These are phyloP conservation scores for Drosophila basisetae DNA, from an alignment of 2,888 invertebrate genomes.

Conservation along the genomic window DNA sequence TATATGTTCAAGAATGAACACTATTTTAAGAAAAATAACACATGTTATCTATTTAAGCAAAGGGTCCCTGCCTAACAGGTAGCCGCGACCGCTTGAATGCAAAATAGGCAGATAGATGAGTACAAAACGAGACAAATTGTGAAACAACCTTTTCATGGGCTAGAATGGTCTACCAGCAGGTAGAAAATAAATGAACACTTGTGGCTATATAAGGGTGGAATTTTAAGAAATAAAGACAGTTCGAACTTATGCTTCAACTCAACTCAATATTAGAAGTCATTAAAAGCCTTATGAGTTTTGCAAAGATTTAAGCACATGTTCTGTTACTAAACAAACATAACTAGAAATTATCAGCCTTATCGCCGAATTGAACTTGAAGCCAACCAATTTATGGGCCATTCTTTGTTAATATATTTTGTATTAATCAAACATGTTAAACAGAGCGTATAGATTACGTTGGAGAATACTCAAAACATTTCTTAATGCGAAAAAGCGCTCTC, in stretches of 20 bases:
- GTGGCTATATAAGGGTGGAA: background rate
- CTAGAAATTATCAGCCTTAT: slow-evolving; percentile 10
- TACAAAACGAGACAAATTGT: too few species aligned
- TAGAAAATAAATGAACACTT: background rate
- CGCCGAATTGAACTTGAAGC: slow-evolving; percentile 2
- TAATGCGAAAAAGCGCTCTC: background rate
- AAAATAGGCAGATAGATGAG: background rate
- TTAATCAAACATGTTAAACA: slow-evolving; percentile 1
- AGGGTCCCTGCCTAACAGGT: background rate
- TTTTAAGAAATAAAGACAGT: background rate
- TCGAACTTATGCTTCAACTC: background rate
- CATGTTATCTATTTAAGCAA: too few species aligned
- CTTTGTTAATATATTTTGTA: background rate
- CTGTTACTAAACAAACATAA: background rate
- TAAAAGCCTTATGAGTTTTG: background rate
- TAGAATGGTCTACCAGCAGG: background rate
- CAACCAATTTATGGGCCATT: background rate
- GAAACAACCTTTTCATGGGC: background rate
- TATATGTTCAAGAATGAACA: too few species aligned
- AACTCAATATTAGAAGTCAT: background rate
- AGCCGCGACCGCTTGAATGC: background rate
- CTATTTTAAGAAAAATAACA: too few species aligned
- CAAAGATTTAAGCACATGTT: background rate
- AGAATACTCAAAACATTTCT: background rate
- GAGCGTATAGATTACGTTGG: background rate